Evolutionary conservation across 2,113 vertebrate genomes (phyloP).

Genomic region (Cyprinodon variegatus): DNA sequence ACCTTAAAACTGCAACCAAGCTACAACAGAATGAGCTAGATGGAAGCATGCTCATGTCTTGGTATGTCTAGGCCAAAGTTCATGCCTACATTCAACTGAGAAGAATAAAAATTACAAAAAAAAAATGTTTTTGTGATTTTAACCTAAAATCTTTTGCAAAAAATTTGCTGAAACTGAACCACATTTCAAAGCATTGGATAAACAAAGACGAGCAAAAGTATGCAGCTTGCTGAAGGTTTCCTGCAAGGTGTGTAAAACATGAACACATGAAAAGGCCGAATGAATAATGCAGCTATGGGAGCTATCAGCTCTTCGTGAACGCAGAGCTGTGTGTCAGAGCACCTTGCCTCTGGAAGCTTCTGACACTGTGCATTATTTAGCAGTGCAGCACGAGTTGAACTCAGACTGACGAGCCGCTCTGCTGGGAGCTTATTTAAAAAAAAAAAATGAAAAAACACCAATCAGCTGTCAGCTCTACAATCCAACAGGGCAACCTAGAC

Average conservation of each 20-base stretch:
- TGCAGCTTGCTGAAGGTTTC: constrained; percentile 31
- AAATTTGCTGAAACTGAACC: not conserved
- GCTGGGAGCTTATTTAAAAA: constrained; percentile 52
- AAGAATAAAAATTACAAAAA: not conserved
- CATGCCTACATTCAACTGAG: constrained; percentile 6
- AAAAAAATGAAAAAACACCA: constrained; percentile 1
- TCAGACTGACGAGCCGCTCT: constrained; percentile 53
- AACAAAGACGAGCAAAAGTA: not conserved
- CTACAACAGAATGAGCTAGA: too few species aligned
- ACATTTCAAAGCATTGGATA: not conserved
- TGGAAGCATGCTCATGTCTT: too few species aligned
- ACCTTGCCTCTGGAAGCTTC: constrained; percentile 47
- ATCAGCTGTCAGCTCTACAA: constrained; percentile 43
- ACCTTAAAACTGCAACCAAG: too few species aligned
- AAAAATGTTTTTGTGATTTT: not conserved
- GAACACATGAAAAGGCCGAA: constrained; percentile 27
- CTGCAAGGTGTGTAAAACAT: constrained; percentile 56
- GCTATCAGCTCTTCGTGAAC: constrained; percentile 41
- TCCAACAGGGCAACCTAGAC: constrained; percentile 21
- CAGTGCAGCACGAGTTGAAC: constrained; percentile 26
- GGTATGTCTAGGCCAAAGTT: not conserved
- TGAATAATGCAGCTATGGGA: constrained; percentile 53
- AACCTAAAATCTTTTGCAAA: not conserved
- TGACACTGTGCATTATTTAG: constrained; percentile 66
- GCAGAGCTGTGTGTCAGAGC: constrained; percentile 45